A percentile compares a stretch with the other conserved stretches of the same genome.
Evolutionary conservation across 2,797 vertebrate species (phyloP).

Genomic region (Ciconia nigra): DNA sequence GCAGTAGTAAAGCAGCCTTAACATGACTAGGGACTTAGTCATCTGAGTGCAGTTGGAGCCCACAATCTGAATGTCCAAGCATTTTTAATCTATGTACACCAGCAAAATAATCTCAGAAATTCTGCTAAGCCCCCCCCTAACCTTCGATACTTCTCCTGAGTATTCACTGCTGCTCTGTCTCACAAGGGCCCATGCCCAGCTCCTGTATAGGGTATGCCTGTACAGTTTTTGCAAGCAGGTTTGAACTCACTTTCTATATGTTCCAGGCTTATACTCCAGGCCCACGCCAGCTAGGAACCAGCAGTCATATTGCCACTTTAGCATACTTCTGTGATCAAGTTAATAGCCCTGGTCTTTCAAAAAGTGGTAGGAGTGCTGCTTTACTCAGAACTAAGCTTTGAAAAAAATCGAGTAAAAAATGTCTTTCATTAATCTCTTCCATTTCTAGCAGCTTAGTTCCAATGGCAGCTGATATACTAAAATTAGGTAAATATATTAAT

Average conservation of each 20-base stretch:
- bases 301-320: not conserved
- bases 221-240: not conserved
- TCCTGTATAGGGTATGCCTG: fast-evolving
- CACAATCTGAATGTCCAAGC: not conserved
- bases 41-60: not conserved
- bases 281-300: not conserved
- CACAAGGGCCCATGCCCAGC: not conserved
- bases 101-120: not conserved
- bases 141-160: not conserved
- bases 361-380: not conserved
- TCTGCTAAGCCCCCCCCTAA: not conserved
- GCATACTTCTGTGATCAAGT: not conserved
- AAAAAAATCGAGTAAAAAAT: not conserved
- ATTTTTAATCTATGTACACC: not conserved
- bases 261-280: not conserved
- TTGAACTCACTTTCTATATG: not conserved
- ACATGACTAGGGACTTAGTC: not conserved
- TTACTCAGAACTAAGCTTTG: not conserved
- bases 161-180: not conserved
- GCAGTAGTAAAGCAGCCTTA: not conserved
- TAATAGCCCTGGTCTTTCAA: fast-evolving
- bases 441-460: not conserved
- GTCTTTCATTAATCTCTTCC: not conserved
- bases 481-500: not conserved
- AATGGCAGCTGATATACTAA: not conserved